A percentile compares a stretch with the other conserved stretches of the same genome.
Conservation (phyloP, 2,797 vertebrate species). For the Aulostomus chinensis region DNA sequence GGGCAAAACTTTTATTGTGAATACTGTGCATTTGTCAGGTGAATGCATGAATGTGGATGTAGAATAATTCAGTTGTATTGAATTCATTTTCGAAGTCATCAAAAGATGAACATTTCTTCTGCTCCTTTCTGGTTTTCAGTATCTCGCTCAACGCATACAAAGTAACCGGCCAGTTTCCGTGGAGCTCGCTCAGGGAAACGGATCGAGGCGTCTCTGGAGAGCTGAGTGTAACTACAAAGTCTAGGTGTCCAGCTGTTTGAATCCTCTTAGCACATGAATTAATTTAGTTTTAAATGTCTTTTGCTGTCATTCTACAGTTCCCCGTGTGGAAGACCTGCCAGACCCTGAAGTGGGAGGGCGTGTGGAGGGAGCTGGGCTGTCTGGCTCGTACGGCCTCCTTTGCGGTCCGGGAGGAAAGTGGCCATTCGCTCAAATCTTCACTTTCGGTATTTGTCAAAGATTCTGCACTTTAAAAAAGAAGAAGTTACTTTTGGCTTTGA, state of each 20-base stretch:
- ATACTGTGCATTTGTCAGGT: too few relatives aligned
- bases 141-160: constrained; percentile 91
- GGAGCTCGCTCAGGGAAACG: constrained; percentile 97
- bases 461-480: too few relatives aligned
- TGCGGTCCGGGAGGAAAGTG: constrained; percentile 92
- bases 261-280: too few relatives aligned
- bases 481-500: too few relatives aligned
- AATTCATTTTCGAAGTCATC: too few relatives aligned
- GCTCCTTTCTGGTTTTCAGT: constrained; percentile 65
- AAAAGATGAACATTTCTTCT: too few relatives aligned
- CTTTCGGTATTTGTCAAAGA: constrained; percentile 82
- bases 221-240: constrained; percentile 86
- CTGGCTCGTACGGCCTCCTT: constrained; percentile 93
- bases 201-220: constrained; percentile 93
- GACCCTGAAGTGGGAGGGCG: constrained; percentile 94
- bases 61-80: too few relatives aligned
- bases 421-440: constrained; percentile 96
- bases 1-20: too few relatives aligned
- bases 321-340: constrained; percentile 94
- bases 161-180: constrained; percentile 98
- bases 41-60: too few relatives aligned
- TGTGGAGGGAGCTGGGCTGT: constrained; percentile 95
- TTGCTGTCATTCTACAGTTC: constrained; percentile 77
- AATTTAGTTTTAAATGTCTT: too few relatives aligned
- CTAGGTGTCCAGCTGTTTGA: too few relatives aligned